Evolutionary conservation across 2,113 vertebrate genomes (phyloP).

Genomic region (Leiothrix lutea): DNA sequence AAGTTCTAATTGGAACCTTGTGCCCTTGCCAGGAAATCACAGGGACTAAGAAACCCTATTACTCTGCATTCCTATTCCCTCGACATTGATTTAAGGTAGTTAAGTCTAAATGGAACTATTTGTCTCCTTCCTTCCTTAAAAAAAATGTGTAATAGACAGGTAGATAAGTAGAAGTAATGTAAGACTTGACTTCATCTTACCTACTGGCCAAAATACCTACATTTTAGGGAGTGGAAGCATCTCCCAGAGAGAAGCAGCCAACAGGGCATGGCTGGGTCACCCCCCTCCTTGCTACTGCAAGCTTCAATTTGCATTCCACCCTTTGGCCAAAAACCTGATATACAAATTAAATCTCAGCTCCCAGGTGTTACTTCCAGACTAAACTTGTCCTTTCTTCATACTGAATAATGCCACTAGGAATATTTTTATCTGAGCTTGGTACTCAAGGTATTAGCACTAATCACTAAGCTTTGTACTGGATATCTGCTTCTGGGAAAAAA

Average conservation of each 20-base stretch:
- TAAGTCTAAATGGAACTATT: background rate
- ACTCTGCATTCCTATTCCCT: background rate
- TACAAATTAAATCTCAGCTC: background rate
- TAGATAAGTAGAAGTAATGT: background rate
- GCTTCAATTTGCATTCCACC: background rate
- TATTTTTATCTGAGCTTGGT: background rate
- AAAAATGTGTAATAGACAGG: background rate
- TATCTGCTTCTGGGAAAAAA: background rate
- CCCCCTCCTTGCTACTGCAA: background rate
- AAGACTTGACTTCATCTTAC: background rate
- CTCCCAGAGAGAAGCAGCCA: background rate
- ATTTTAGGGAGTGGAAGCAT: background rate
- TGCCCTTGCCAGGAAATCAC: background rate
- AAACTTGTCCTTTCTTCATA: background rate
- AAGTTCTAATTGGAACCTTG: constrained; percentile 36
- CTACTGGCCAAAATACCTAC: background rate
- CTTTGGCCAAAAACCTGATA: background rate
- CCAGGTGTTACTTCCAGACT: background rate
- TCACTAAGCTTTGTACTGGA: background rate
- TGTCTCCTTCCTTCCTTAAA: background rate
- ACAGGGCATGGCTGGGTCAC: background rate
- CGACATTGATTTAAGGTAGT: constrained; percentile 3
- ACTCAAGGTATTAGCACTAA: background rate
- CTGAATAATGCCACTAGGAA: background rate
- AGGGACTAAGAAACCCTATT: background rate